Evolutionary conservation across 92 coral and sea anemone species (phyloP).

Genomic region (Ricordea florida): DNA sequence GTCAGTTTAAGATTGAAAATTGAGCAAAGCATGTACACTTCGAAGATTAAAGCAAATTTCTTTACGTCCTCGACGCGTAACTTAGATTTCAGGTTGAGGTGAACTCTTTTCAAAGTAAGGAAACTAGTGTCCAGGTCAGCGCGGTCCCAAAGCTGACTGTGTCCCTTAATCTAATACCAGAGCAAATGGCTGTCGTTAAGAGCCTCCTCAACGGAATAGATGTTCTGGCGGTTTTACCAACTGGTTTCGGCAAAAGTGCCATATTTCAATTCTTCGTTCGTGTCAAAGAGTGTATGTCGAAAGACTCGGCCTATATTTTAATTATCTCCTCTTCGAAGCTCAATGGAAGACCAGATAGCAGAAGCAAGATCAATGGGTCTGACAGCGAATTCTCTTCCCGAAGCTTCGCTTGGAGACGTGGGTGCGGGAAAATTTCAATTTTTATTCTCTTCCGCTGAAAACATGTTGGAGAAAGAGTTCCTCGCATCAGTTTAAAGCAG

Average conservation of each 20-base stretch:
- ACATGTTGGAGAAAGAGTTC: no score
- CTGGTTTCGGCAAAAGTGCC: conserved; percentile 46
- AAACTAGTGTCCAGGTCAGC: no score
- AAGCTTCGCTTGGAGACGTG: conserved; percentile 19
- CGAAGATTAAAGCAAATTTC: no score
- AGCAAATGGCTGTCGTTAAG: conserved; percentile 4
- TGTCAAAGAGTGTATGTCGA: conserved; percentile 1
- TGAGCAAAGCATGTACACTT: no score
- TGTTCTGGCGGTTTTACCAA: conserved; percentile 20
- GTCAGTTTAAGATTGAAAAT: no score
- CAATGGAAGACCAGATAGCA: conserved; percentile 30
- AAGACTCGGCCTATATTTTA: background rate
- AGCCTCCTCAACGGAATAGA: background rate
- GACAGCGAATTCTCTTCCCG: conserved; percentile 25
- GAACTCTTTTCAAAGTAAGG: no score
- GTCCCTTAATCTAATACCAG: conserved; percentile 14
- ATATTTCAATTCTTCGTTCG: conserved; percentile 28
- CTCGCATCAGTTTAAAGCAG: no score
- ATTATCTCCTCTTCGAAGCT: conserved; percentile 38
- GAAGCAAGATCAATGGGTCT: conserved; percentile 32
- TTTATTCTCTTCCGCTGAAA: no score
- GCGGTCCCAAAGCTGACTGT: no score
- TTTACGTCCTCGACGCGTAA: no score
- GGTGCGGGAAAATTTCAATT: conserved; percentile 15
- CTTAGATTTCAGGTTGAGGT: no score